These are phyloP conservation scores for Heteromormyrus szaboi DNA, from an alignment of 2,797 vertebrate species.

Conservation along the genomic window DNA sequence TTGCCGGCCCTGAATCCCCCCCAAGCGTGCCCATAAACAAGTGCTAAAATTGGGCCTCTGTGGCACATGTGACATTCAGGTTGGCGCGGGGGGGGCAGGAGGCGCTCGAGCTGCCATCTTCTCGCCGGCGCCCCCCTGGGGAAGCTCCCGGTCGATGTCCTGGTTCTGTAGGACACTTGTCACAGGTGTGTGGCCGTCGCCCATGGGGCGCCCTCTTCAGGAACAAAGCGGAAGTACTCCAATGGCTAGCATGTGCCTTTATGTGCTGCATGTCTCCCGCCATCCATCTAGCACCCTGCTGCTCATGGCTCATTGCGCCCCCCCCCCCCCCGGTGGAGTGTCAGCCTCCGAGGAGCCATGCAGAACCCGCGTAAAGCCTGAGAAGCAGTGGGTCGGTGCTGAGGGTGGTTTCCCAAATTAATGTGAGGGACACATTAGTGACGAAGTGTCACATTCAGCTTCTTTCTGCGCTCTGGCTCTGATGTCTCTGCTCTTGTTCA, in stretches of 20 bases:
- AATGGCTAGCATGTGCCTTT: not conserved
- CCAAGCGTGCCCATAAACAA: constrained; percentile 35
- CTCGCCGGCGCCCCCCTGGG: not conserved
- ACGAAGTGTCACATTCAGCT: not conserved
- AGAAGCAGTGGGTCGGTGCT: not conserved
- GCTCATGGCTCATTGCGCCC: not conserved
- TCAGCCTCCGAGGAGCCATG: not conserved
- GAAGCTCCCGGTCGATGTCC: not conserved
- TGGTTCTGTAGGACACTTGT: not conserved
- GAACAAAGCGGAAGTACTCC: not conserved
- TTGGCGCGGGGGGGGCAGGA: constrained; percentile 15
- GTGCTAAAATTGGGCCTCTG: constrained; percentile 40
- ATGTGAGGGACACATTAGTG: not conserved
- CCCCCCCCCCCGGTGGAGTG: not conserved
- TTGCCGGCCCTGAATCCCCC: constrained; percentile 23
- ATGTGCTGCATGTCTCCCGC: not conserved
- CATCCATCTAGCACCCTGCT: not conserved
- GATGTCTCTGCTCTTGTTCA: not conserved
- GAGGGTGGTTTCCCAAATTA: not conserved
- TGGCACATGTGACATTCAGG: constrained; percentile 43
- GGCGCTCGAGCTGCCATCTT: not conserved
- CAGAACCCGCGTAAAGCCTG: not conserved
- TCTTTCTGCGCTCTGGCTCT: not conserved
- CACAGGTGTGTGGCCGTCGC: not conserved
- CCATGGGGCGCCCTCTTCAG: not conserved